phyloP scores from a whole-genome alignment of 1,140 invertebrate species.

The Pinna nobilis region DNA sequence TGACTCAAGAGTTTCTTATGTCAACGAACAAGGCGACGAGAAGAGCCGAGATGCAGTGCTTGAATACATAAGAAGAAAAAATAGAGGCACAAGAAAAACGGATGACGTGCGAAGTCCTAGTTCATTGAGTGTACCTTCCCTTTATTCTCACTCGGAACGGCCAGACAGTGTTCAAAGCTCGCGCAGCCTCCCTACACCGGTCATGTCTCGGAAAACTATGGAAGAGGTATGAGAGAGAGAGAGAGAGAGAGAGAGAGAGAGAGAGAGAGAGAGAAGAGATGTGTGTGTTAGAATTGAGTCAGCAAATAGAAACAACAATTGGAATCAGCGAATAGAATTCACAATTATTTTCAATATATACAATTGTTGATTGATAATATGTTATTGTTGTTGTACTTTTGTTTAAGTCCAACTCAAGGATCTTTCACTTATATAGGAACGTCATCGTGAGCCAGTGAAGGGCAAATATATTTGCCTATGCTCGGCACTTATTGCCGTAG shows the following conservation, averaged over 20 bases:
- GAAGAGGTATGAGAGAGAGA: constrained; percentile 46
- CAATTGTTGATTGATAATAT: too few relatives aligned
- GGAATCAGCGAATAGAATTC: too few relatives aligned
- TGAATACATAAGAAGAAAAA: constrained; percentile 48
- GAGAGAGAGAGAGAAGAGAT: too few relatives aligned
- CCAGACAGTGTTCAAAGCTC: constrained; percentile 50
- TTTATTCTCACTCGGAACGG: constrained; percentile 24
- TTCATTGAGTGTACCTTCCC: constrained; percentile 39
- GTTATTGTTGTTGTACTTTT: too few relatives aligned
- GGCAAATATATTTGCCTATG: too few relatives aligned
- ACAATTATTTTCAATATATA: too few relatives aligned
- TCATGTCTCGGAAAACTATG: constrained; percentile 42
- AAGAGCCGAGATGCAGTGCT: constrained; percentile 28
- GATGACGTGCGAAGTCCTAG: constrained; percentile 45
- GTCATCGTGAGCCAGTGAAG: too few relatives aligned
- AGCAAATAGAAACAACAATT: too few relatives aligned
- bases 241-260: neutral
- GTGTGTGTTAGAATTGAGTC: too few relatives aligned
- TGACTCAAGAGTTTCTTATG: constrained; percentile 44
- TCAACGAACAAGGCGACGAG: constrained; percentile 33
- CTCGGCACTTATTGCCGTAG: too few relatives aligned
- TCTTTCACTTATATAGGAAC: too few relatives aligned
- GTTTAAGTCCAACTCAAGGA: too few relatives aligned
- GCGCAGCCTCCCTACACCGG: constrained; percentile 54
- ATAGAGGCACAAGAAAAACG: constrained; percentile 21